A percentile compares a stretch with the other conserved stretches of the same genome.
Evolutionary conservation across 1,140 invertebrate species (phyloP).

Genomic region (Apocrypta bakeri): DNA sequence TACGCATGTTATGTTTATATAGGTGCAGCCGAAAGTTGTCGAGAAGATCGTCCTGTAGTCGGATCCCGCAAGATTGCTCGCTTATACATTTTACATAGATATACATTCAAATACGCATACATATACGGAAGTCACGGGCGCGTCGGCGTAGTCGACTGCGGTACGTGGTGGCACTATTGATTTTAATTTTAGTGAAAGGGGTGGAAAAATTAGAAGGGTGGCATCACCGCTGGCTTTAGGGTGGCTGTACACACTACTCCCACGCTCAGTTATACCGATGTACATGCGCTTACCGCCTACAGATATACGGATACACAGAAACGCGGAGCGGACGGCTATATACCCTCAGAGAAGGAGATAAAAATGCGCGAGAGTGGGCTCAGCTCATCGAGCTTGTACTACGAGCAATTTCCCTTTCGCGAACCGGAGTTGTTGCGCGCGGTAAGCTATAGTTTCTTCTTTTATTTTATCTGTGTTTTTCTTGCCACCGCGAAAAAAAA

Average conservation of each 20-base stretch:
- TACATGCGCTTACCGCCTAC: not conserved
- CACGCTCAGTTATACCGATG: not conserved
- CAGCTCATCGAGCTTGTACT: constrained; percentile 13
- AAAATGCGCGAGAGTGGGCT: constrained; percentile 11
- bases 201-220: constrained; percentile 76
- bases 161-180: constrained; percentile 76
- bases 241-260: constrained; percentile 50
- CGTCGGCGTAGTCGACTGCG: constrained; percentile 45
- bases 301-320: not conserved
- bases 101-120: too few species aligned
- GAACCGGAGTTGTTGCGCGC: constrained; percentile 24
- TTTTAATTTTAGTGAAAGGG: constrained; percentile 77
- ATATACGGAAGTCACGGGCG: not conserved
- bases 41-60: not conserved
- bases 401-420: constrained; percentile 68
- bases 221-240: constrained; percentile 65
- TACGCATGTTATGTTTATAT: too few species aligned
- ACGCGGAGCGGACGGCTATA: not conserved
- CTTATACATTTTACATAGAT: not conserved
- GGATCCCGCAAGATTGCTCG: not conserved
- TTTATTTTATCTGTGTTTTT: not conserved
- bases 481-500: not conserved
- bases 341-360: not conserved
- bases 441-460: constrained; percentile 14
- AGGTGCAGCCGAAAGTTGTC: not conserved